Conservation (phyloP, 2,888 invertebrate species). For the Sminthurinus aureus region DNA sequence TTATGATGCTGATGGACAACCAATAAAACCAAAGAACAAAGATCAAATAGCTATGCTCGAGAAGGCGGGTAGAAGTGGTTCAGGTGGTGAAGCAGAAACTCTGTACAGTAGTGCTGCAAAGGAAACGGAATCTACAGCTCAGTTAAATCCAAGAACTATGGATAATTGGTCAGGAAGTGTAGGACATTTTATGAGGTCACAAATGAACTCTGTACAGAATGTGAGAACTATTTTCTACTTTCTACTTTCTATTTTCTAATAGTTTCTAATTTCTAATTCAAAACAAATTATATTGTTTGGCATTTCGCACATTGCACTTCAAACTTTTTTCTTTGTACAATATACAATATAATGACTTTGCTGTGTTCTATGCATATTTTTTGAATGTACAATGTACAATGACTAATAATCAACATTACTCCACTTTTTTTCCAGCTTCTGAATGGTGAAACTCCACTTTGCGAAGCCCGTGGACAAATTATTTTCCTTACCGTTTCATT, state of each 20-base stretch:
- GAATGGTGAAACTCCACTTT: not conserved
- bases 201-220: not conserved
- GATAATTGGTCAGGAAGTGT: not conserved
- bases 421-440: not conserved
- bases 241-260: not conserved
- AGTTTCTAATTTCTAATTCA: not conserved
- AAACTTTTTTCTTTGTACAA: no score
- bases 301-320: not conserved
- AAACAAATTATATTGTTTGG: not conserved
- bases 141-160: not conserved
- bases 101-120: not conserved
- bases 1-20: not conserved
- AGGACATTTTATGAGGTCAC: not conserved
- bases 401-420: no score
- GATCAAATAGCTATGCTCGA: not conserved
- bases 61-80: not conserved
- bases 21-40: not conserved
- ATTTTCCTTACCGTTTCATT: constrained; percentile 43
- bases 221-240: not conserved
- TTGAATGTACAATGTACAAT: no score
- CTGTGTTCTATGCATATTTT: no score
- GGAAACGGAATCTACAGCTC: not conserved
- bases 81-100: not conserved
- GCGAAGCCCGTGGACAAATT: not conserved
- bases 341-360: no score